phyloP scores from a whole-genome alignment of 1,140 invertebrate genomes.

The Bombus balteatus region DNA sequence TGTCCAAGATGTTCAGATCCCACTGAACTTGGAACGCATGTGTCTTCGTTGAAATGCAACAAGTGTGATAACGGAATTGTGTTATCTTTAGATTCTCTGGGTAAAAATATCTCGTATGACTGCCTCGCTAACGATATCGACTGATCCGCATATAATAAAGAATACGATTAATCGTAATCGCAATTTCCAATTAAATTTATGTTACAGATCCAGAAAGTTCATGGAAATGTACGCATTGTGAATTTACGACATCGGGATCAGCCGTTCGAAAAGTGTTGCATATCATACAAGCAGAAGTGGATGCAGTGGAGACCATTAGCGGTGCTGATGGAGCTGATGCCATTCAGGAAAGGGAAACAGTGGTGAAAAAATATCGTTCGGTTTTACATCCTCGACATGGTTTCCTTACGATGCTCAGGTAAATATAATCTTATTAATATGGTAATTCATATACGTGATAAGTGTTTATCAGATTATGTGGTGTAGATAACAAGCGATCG shows the following conservation, averaged over 20 bases:
- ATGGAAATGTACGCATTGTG: slow-evolving; percentile 90
- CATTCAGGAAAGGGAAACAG: slow-evolving; percentile 85
- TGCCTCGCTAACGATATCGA: neutral
- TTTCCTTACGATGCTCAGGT: slow-evolving; percentile 85
- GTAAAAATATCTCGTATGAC: slow-evolving; percentile 77
- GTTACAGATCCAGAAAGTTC: slow-evolving; percentile 81
- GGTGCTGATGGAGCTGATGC: slow-evolving; percentile 83
- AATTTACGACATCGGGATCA: slow-evolving; percentile 84
- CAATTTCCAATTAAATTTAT: neutral
- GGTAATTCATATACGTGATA: too few species aligned
- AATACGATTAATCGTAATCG: neutral
- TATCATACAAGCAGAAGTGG: slow-evolving; percentile 79
- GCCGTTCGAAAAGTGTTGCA: slow-evolving; percentile 82
- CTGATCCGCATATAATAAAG: neutral
- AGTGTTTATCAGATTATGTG: too few species aligned
- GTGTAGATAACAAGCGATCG: too few species aligned
- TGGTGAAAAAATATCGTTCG: slow-evolving; percentile 85
- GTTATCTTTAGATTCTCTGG: slow-evolving; percentile 86
- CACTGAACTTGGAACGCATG: slow-evolving; percentile 89
- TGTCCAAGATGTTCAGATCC: slow-evolving; percentile 89
- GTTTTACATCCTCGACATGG: slow-evolving; percentile 89
- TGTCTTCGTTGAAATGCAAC: slow-evolving; percentile 89
- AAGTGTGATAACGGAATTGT: slow-evolving; percentile 89
- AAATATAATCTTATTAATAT: slow-evolving; percentile 12
- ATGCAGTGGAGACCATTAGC: slow-evolving; percentile 73